These are phyloP conservation scores for Panthera tigris DNA, from an alignment of 2,113 vertebrate genomes.

Conservation along the genomic window DNA sequence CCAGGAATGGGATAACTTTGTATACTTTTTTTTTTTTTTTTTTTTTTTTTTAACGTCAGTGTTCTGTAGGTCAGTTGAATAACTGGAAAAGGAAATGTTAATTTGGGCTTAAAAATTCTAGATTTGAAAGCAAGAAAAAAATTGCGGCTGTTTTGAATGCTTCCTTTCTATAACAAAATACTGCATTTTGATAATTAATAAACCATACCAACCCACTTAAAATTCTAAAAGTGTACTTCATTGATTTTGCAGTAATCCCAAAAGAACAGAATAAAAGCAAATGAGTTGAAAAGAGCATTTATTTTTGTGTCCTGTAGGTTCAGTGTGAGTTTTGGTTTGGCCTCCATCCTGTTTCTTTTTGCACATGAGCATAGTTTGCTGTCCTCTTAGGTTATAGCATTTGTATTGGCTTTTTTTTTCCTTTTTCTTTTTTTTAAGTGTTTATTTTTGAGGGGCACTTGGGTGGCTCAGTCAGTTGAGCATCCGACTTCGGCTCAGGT, in stretches of 20 bases:
- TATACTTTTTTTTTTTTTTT: neutral
- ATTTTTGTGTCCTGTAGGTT: neutral
- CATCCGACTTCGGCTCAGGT: no score
- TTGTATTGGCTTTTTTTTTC: neutral
- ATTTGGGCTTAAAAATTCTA: conserved; percentile 29
- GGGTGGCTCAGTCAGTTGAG: no score
- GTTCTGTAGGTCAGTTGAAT: neutral
- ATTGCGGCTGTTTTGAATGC: neutral
- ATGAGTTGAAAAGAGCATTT: conserved; percentile 17
- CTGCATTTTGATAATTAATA: neutral
- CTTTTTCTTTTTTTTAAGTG: neutral
- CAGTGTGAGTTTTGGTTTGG: neutral
- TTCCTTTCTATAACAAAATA: conserved; percentile 32
- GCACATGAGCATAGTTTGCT: neutral
- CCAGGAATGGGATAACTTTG: neutral
- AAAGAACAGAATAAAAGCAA: neutral
- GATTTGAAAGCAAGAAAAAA: conserved; percentile 25
- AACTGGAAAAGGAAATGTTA: conserved; percentile 21
- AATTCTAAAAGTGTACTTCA: neutral
- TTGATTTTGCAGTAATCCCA: neutral
- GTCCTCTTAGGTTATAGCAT: neutral
- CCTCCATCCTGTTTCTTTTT: neutral
- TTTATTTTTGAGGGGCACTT: no score
- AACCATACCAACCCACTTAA: neutral
- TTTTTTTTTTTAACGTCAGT: neutral